Evolutionary conservation across 2,113 vertebrate species (phyloP).

Genomic region (Symphodus melops): DNA sequence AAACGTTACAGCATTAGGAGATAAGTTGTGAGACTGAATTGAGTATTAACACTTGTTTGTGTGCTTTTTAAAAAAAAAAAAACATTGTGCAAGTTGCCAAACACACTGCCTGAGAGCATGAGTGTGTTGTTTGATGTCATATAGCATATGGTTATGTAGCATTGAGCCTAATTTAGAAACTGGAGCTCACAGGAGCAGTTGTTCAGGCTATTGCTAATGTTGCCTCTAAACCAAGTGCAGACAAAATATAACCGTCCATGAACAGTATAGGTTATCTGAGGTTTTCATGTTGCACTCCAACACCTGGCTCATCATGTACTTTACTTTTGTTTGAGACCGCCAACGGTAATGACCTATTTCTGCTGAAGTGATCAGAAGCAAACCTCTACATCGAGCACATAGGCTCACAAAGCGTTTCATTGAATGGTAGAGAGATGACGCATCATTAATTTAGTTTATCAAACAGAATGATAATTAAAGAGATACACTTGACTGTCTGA

Average conservation of each 20-base stretch:
- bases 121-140: slow-evolving; percentile 36
- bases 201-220: slow-evolving; percentile 45
- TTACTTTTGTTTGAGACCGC: background rate
- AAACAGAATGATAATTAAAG: slow-evolving; percentile 56
- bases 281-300: slow-evolving; percentile 28
- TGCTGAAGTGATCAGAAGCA: slow-evolving; percentile 40
- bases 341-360: slow-evolving; percentile 52
- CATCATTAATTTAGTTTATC: slow-evolving; percentile 45
- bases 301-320: slow-evolving; percentile 30
- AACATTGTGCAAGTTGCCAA: slow-evolving; percentile 29
- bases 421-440: slow-evolving; percentile 57
- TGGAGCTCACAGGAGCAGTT: slow-evolving; percentile 49
- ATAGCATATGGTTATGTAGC: slow-evolving; percentile 40
- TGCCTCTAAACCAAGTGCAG: slow-evolving; percentile 18
- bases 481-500: slow-evolving; percentile 44
- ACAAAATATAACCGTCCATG: slow-evolving; percentile 31
- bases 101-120: slow-evolving; percentile 38
- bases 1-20: too few species aligned
- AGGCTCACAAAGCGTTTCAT: slow-evolving; percentile 47
- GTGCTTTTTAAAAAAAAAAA: slow-evolving; percentile 36
- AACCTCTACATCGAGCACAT: slow-evolving; percentile 41
- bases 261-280: slow-evolving; percentile 40
- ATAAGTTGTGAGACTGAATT: background rate
- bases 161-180: slow-evolving; percentile 39
- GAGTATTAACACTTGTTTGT: background rate